Percentiles rank a stretch among this genome's conserved stretches.
Conservation (phyloP, 2,888 invertebrate genomes). For the Volucella bombylans region DNA sequence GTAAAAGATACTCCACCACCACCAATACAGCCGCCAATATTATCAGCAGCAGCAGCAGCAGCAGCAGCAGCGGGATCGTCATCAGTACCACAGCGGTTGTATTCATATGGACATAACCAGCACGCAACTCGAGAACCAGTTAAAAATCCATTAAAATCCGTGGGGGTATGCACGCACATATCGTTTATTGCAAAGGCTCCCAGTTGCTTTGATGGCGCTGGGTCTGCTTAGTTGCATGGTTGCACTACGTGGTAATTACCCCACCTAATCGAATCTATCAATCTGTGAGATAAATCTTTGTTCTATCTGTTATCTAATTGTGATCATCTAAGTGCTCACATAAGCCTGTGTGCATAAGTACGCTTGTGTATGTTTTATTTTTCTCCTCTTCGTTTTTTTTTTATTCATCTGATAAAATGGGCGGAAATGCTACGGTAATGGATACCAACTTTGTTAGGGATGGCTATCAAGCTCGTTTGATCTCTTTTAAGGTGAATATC, state of each 20-base stretch:
- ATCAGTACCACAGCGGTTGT: not conserved
- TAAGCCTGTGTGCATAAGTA: slow-evolving; percentile 3
- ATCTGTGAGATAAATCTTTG: slow-evolving; percentile 82
- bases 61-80: slow-evolving; percentile 7
- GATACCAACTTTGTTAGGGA: slow-evolving; percentile 67
- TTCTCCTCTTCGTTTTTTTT: not conserved
- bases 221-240: slow-evolving; percentile 32
- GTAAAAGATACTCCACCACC: slow-evolving; percentile 76
- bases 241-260: slow-evolving; percentile 74
- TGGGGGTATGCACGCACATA: slow-evolving; percentile 49
- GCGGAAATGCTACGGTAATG: slow-evolving; percentile 63
- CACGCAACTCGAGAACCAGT: slow-evolving; percentile 78
- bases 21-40: not conserved
- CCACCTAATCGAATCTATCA: slow-evolving; percentile 81
- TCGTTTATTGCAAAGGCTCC: slow-evolving; percentile 49
- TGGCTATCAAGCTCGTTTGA: slow-evolving; percentile 59
- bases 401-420: slow-evolving; percentile 46
- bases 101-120: slow-evolving; percentile 46
- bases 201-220: slow-evolving; percentile 18
- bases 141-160: slow-evolving; percentile 80
- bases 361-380: not conserved
- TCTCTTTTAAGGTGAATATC: slow-evolving; percentile 65
- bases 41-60: slow-evolving; percentile 4
- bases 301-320: slow-evolving; percentile 73
- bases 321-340: slow-evolving; percentile 30